Evolutionary conservation across 2,888 invertebrate genomes (phyloP), one percentile per base, ranked within the genome.

Genomic region (Rhagonycha lutea): DNA sequence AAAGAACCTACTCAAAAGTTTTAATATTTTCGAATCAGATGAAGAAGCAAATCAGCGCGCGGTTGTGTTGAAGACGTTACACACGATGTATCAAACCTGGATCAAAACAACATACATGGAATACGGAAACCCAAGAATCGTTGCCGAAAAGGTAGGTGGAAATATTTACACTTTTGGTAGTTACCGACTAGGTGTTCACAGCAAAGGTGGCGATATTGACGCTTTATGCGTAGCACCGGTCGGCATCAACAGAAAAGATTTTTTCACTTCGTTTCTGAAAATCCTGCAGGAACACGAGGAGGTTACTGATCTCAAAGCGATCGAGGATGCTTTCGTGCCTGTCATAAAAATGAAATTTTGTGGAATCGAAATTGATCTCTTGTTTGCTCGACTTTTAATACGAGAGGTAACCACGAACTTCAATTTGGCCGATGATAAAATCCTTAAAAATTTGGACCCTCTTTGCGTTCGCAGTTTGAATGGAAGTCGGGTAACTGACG

Each of bases 161-260:
- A 98, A 98, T 89, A 97, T 99, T 77, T 99, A 97, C 86, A 99
- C 99, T 14, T 99, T 99, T 88, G 99, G 99, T 65, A 99, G 99
- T 73, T 99, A 99, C 87, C 91, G 96, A 81, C 91, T 96, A 82
- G 96, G 99, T 83, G 99, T 99, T 8, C 98, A 98, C 87, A 97
- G 97, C 83, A 94, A 96, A 89, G 99, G 99, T 32, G 99, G 99
- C 78, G 99, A 99, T 90, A 99, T 99, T 83, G 99, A 99, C 90
- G 98, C 99, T 0, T 88, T 99, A 26, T 98, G 98, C 89, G 98
- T 99, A 23, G 98, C 97, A 26, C 99, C 99, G 11, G 91, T 98
- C 61, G 99, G 99, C 88, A 96, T 99, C 79, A 95, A 96, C 84
- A 91, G 99, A 71, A 89, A 91, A 1, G 99, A 99, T 88, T 99